Evolutionary conservation across 2,113 vertebrate species (phyloP).

Genomic region (Urocynchramus pylzowi): DNA sequence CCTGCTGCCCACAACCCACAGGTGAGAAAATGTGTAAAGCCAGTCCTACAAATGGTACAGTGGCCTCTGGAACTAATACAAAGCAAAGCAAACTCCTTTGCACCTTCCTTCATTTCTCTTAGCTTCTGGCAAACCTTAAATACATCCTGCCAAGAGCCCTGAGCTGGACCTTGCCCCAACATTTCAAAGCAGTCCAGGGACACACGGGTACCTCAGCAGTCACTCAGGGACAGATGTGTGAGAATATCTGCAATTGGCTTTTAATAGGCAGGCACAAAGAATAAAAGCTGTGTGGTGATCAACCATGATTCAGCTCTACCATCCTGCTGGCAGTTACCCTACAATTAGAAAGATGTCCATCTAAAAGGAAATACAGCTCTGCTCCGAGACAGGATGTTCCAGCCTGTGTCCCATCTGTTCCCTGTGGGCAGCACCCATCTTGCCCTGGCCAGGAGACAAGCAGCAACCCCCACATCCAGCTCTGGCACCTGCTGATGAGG

Average conservation of each 20-base stretch:
- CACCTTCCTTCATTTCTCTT: neutral
- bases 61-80: neutral
- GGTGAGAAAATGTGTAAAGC: neutral
- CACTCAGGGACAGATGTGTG: neutral
- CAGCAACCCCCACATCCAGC: neutral
- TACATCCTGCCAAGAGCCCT: neutral
- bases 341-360: neutral
- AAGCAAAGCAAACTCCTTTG: neutral
- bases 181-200: neutral
- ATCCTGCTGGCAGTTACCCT: neutral
- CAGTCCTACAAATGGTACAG: neutral
- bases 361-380: neutral
- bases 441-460: neutral
- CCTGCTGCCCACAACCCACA: neutral
- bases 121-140: neutral
- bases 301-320: neutral
- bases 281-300: neutral
- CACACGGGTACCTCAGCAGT: neutral
- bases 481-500: neutral
- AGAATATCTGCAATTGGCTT: neutral
- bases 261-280: neutral
- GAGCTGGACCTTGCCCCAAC: neutral
- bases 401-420: neutral
- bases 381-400: neutral
- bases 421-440: neutral